A percentile compares a stretch with the other conserved stretches of the same genome.
Conservation (phyloP, 23 tunicate species). For the Clavelina lepadiformis region DNA sequence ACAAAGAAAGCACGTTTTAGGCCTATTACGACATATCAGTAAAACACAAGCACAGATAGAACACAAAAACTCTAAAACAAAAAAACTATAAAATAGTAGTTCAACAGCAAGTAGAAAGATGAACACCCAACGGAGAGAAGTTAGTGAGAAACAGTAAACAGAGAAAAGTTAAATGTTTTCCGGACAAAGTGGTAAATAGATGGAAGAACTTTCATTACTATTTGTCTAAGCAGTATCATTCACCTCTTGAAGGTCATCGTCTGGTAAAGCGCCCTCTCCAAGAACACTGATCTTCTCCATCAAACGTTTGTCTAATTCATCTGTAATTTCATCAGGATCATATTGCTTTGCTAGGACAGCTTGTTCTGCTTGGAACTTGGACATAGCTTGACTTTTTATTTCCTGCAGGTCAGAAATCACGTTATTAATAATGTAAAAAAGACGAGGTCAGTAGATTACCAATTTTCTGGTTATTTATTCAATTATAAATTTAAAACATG, state of each 20-base stretch:
- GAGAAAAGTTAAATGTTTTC: background rate
- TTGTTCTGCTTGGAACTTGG: slow-evolving; percentile 57
- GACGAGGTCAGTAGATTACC: too few relatives aligned
- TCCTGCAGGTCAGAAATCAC: slow-evolving; percentile 24
- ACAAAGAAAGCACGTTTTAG: slow-evolving; percentile 4
- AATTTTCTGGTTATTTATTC: too few relatives aligned
- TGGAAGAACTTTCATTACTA: background rate
- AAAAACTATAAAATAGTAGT: too few relatives aligned
- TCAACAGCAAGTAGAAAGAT: background rate
- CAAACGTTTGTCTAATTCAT: slow-evolving; percentile 19
- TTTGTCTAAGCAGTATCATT: background rate
- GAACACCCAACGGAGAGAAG: background rate
- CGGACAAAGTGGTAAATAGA: background rate
- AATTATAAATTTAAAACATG: too few relatives aligned
- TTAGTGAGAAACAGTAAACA: background rate
- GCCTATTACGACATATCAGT: background rate
- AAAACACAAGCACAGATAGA: too few relatives aligned
- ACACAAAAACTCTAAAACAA: too few relatives aligned
- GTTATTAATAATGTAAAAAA: too few relatives aligned
- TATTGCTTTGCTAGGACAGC: slow-evolving; percentile 57
- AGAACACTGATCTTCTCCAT: slow-evolving; percentile 59
- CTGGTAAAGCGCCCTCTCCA: slow-evolving; percentile 68
- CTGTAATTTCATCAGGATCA: slow-evolving; percentile 53
- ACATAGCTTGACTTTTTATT: slow-evolving; percentile 17
- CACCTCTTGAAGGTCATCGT: slow-evolving; percentile 43